Base-by-base conservation (phyloP, 2,888 invertebrate species). In the Byasa hedistus region DNA sequence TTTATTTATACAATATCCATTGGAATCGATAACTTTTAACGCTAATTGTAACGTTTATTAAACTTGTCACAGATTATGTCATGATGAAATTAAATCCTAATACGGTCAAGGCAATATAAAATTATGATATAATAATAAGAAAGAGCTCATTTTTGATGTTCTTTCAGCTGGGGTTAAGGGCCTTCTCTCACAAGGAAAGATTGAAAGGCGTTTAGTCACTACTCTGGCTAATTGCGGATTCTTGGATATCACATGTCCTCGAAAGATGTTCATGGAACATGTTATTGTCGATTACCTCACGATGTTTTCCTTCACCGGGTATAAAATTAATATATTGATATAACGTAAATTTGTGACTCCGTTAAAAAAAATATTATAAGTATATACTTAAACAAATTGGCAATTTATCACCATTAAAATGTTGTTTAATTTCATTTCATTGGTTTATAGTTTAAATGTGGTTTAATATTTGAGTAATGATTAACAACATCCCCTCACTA, bases 11-110 rank as follows among this genome's bases (percentile, higher is more conserved):
- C 77, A 77, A 75, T 76, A 76, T 76, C 74, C 55, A 60, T 56
- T 51, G 65, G 60, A 32, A 52, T 58, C 57, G 48, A 48, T 59
- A 59, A 60, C 19, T 56, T 55, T 60, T 78, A 79, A 75, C 58
- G 58, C 68, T 67, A 64, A 63, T 61, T 69, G 68, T 65, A 68
- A 69, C 63, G 61, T 69, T 69, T 65, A 58, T 64, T 66, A 76
- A 74, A 77, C 79, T 78, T 77, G 73, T 77, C 76, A 78, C 75
- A 79, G 79, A 78, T 76, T 80, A 19, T 83, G 84, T 85, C 85
- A 85, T 84, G 82, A 80, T 82, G 75, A 71, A 75, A 76, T 77
- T 76, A 74, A 73, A 70, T 39, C 39, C 39, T 39, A 39, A 15
- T 39, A 39, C 39, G 39, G 39, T 39, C 39, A 39, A 39, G 15